These are phyloP conservation scores for Dipodomys merriami DNA, from an alignment of 2,113 vertebrate genomes.

Conservation along the genomic window DNA sequence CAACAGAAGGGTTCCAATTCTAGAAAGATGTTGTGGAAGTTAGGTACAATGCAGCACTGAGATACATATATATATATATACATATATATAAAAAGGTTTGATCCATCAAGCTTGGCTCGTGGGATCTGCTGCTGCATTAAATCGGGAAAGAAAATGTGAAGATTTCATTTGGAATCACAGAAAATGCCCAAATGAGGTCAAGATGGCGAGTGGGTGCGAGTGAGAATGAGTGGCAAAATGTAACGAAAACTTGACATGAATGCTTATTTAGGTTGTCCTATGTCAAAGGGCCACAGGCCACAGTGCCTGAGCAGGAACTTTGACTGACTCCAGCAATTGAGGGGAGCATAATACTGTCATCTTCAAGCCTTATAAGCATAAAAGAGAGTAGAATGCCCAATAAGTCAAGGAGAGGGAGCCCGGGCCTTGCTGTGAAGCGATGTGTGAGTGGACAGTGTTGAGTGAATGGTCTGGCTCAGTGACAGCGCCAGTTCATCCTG, in stretches of 20 bases:
- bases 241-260: constrained; percentile 97
- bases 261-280: constrained; percentile 96
- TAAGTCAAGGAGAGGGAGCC: constrained; percentile 89
- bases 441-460: constrained; percentile 95
- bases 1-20: constrained; percentile 99
- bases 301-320: constrained; percentile 90
- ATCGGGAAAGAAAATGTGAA: constrained; percentile 97
- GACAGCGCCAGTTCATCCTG: constrained; percentile 93
- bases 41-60: constrained; percentile 99
- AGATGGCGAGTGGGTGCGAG: constrained; percentile 99
- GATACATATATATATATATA: constrained; percentile 82
- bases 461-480: constrained; percentile 94
- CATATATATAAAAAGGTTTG: constrained; percentile 93
- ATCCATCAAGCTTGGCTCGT: constrained; percentile 99
- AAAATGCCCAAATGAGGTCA: constrained; percentile 98
- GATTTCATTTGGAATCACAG: constrained; percentile 99
- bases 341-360: constrained; percentile 90
- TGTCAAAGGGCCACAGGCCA: constrained; percentile 93
- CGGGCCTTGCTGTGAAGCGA: constrained; percentile 94
- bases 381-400: constrained; percentile 86
- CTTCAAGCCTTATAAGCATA: constrained; percentile 92
- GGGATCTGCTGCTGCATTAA: constrained; percentile 99
- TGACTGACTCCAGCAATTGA: constrained; percentile 87
- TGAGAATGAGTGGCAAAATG: constrained; percentile 99
- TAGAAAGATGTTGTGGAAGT: constrained; percentile 93